These are phyloP conservation scores for Aphelinus certus DNA, from an alignment of 1,140 invertebrate genomes.

Conservation along the genomic window DNA sequence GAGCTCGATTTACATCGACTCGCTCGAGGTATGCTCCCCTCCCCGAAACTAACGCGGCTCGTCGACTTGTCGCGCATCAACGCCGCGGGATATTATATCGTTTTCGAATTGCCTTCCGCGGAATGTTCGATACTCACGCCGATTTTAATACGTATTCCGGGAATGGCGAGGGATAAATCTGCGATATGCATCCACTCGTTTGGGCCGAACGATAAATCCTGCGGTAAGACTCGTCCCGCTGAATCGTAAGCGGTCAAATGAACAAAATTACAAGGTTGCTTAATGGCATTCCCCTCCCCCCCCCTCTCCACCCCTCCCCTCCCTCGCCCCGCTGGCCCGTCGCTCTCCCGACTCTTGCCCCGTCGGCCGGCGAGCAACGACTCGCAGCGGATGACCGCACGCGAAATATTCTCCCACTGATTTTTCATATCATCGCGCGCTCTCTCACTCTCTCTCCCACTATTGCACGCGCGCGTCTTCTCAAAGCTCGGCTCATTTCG, in stretches of 20 bases:
- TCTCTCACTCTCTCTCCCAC: background rate
- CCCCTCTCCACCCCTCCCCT: conserved; percentile 2
- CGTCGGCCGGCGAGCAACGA: background rate
- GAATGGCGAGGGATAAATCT: conserved; percentile 34
- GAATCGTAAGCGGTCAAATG: conserved; percentile 63
- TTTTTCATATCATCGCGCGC: conserved; percentile 30
- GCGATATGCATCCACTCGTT: conserved; percentile 36
- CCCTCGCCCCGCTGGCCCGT: conserved; percentile 14
- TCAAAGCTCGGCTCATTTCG: too few relatives aligned
- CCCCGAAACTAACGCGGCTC: background rate
- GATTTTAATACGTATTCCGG: conserved; percentile 18
- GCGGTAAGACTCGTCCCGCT: conserved; percentile 53
- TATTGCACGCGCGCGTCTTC: background rate
- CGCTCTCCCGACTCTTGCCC: background rate
- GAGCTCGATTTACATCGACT: conserved; percentile 4
- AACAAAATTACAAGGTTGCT: conserved; percentile 65
- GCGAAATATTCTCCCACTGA: conserved; percentile 27
- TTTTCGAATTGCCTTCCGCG: conserved; percentile 17
- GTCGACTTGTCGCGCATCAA: too few relatives aligned
- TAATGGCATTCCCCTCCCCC: conserved; percentile 58
- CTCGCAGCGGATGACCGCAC: conserved; percentile 16
- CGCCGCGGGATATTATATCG: background rate
- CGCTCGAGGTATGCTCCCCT: too few relatives aligned
- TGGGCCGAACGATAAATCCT: conserved; percentile 59
- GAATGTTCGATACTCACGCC: conserved; percentile 7